Evolutionary conservation across 2,113 vertebrate species (phyloP), one percentile per base, ranked within the genome.

Genomic region (Naja naja): DNA sequence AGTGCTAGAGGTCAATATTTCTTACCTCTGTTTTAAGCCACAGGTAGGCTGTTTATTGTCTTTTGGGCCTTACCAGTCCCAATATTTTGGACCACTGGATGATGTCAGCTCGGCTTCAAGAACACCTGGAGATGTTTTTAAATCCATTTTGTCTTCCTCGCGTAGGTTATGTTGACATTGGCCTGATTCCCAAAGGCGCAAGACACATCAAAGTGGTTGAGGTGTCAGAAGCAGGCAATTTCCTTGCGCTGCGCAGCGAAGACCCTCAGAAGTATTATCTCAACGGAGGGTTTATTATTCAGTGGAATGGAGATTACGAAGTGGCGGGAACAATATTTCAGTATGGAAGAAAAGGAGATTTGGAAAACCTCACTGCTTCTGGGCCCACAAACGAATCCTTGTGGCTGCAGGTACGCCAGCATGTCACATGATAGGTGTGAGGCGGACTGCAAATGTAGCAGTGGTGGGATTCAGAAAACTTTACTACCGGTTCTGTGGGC

Each of bases 241-340:
- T 99, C 96, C 98, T 99, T 96, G 99, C 98, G 27, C 96, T 99
- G 81, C 97, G 98, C 94, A 98, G 98, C 89, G 97, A 98, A 95
- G 96, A 98, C 87, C 98, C 98, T 5, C 98, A 98, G 91, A 98
- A 99, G 60, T 99, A 99, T 93, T 99, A 98, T 94, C 98, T 99
- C 93, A 99, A 99, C 53, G 99, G 99, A 92, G 98, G 98, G 92
- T 99, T 97, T 96, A 99, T 99, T 96, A 99, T 99, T 97, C 99
- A 99, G 94, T 99, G 99, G 99, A 99, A 99, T 14, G 99, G 99
- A 8, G 99, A 99, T 96, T 99, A 99, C 90, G 98, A 98, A 94
- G 98, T 99, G 23, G 99, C 99, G 0, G 99, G 98, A 85, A 98
- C 99, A 0, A 86, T 98, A 56, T 99, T 99, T 97, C 98, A 97